Percentiles rank a stretch among this genome's conserved stretches.
Conservation (phyloP, 2,797 vertebrate species). For the Numenius phaeopus region DNA sequence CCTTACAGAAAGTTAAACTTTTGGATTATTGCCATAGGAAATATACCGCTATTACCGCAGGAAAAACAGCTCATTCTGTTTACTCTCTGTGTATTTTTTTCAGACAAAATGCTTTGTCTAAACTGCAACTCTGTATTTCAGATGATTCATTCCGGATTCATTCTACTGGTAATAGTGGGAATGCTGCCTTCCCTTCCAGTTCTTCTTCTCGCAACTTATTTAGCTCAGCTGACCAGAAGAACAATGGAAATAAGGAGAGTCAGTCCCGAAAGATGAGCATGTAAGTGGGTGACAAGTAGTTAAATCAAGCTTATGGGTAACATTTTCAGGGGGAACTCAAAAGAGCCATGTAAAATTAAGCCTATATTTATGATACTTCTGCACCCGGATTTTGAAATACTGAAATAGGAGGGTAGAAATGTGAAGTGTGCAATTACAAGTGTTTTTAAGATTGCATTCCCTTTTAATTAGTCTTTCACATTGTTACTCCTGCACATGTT, state of each 20-base stretch:
- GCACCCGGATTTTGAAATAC: background rate
- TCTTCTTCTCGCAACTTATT: constrained; percentile 63
- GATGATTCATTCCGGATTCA: constrained; percentile 86
- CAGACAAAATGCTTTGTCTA: background rate
- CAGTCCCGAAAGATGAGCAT: constrained; percentile 88
- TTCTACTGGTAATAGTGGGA: constrained; percentile 56
- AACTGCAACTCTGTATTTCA: constrained; percentile 70
- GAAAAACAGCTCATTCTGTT: background rate
- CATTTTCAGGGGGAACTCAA: background rate
- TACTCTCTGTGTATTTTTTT: background rate
- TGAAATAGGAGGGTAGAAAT: background rate
- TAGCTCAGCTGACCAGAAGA: constrained; percentile 81
- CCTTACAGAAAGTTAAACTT: background rate
- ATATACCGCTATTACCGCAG: background rate
- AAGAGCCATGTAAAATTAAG: background rate
- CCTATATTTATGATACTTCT: background rate
- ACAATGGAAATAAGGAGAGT: constrained; percentile 84
- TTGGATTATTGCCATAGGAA: background rate
- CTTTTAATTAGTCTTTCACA: background rate
- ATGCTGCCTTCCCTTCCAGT: constrained; percentile 61
- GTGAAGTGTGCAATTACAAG: background rate
- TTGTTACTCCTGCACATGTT: background rate
- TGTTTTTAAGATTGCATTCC: background rate
- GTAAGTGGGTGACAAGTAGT: constrained; percentile 77
- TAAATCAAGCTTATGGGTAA: background rate